phyloP scores from a whole-genome alignment of 2,888 invertebrate species.

The Chaitophorus viminalis region DNA sequence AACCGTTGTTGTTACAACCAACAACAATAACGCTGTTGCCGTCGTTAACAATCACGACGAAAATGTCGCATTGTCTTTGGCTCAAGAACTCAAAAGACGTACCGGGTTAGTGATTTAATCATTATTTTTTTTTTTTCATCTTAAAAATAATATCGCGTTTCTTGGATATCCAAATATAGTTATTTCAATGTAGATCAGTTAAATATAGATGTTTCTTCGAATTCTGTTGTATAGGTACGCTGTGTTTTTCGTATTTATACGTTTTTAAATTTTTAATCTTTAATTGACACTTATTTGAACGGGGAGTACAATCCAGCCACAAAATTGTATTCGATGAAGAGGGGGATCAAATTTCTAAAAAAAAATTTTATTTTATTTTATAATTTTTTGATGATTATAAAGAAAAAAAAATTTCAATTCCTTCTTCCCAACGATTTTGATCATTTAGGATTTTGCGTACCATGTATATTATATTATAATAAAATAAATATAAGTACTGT shows the following conservation, averaged over 20 bases:
- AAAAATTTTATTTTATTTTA: background rate
- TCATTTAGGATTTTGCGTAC: background rate
- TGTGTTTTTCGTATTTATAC: background rate
- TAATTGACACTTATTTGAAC: background rate
- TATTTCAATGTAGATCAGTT: conserved; percentile 1
- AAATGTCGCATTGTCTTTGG: conserved; percentile 55
- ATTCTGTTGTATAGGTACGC: background rate
- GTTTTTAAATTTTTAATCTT: background rate
- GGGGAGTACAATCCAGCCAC: background rate
- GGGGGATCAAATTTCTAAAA: background rate
- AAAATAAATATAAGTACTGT: too few relatives aligned
- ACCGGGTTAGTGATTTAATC: conserved; percentile 43
- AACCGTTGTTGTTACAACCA: background rate
- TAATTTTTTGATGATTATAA: background rate
- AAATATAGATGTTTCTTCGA: conserved; percentile 25
- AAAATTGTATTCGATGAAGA: background rate
- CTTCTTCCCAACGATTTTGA: background rate
- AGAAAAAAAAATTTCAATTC: too few relatives aligned
- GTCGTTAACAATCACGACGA: conserved; percentile 42
- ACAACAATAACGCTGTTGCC: conserved; percentile 8
- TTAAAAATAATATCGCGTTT: background rate
- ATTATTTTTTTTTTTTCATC: background rate
- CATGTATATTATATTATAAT: too few relatives aligned
- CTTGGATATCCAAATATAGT: background rate
- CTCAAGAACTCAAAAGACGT: conserved; percentile 58